Evolutionary conservation across 2,888 invertebrate genomes (phyloP), one percentile per base, ranked within the genome.

Genomic region (Drosophila meridionalis): DNA sequence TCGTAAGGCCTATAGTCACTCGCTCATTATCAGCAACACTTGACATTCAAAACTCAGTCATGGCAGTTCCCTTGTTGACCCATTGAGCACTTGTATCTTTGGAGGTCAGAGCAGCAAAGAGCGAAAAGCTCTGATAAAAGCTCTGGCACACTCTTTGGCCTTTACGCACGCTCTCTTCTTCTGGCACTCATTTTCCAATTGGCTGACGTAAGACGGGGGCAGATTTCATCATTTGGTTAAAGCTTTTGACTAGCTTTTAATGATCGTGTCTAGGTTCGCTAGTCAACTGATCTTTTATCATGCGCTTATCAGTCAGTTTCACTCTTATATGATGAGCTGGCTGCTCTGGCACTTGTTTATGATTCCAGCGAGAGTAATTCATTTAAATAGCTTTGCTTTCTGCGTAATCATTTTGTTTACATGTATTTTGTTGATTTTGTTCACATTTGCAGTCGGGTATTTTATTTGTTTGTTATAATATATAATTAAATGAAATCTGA

Each of bases 371-470:
- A 45, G 60, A 42, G 48, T 55, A 40, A 42, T 57, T 38, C 68
- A 61, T 71, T 71, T 71, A 57, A 69, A 58, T 58, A 65, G 61
- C 71, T 80, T 81, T 86, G 86, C 83, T 73, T 82, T 83, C 89
- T 83, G 89, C 73, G 78, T 82, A 89, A 87, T 87, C 83, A 89
- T 87, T 87, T 69, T 87, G 87, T 89, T 87, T 87, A 89, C 86
- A 82, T 65, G 68, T 65, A 69, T 72, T 61, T 63, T 66, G 40
- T 73, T 80, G 58, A 60, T 64, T 30, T 52, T 63, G 50, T 71
- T 40, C 12, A 3, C 62, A 55, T 60, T 55, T 50, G 26, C 47
- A 40, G 38, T 30, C 26, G 32, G 12, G 43, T 34, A 45, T 65
- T 57, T 59, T 52, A 26, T 66, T 45, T n/a, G n/a, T 14, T 48